Evolutionary conservation across 2,888 invertebrate species (phyloP), one percentile per base, ranked within the genome.

Genomic region (Brachyptera putata): DNA sequence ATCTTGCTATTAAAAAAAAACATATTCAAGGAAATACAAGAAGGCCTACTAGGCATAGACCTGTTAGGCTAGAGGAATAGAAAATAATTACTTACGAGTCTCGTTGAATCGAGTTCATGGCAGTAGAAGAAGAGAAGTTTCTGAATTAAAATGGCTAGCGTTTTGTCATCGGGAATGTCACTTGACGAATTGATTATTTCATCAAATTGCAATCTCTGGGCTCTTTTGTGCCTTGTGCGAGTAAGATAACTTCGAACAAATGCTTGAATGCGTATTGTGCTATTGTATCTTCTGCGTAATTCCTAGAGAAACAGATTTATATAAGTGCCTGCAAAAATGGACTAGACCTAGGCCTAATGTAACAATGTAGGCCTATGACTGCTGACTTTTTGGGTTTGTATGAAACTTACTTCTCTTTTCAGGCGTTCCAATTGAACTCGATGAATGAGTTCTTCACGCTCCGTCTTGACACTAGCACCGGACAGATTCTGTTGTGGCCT

Each of bases 401-500:
- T 37, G 39, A n/a, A 55, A 64, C 69, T 66, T 72, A 88, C 91
- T 79, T 95, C 93, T 73, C 95, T 80, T 76, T 92, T 93, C 66
- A 86, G 83, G 65, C 95, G 82, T 76, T 95, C 94, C 70, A 84
- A 82, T 70, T 93, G 92, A 46, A 91, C 89, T 72, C 89, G 87
- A 60, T 85, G 84, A 64, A 95, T 79, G 55, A 93, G 76, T 57
- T 83, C 80, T 69, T 91, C 87, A 67, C 83, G 78, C 49, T 82
- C 86, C 64, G 87, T 83, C 65, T 84, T 81, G 60, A 80, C 81
- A 70, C 91, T 91, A n/a, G 87, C 88, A 61, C 95, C 95, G 62
- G 92, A 87, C 67, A 95, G 79, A 75, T 90, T 94, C 76, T 95
- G 95, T 70, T 88, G 84, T 7, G 95, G 96, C 74, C 84, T 87